phyloP scores from a whole-genome alignment of 2,888 invertebrate genomes.

The Platycnemis pennipes region DNA sequence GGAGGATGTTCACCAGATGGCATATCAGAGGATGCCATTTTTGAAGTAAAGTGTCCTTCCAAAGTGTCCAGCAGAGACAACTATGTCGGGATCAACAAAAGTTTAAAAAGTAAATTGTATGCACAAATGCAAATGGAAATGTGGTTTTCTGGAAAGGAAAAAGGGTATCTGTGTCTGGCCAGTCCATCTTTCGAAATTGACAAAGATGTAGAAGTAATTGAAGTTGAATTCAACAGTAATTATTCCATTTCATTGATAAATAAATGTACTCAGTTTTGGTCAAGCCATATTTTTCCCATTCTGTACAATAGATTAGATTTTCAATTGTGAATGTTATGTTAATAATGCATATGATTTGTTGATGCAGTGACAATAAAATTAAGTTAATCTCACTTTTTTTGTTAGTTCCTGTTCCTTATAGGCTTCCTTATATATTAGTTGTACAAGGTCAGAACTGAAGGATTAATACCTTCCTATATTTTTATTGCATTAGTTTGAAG shows the following conservation, averaged over 20 bases:
- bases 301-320: neutral
- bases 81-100: too few species aligned
- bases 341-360: neutral
- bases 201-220: too few species aligned
- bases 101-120: too few species aligned
- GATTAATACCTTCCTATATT: neutral
- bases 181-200: too few species aligned
- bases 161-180: too few species aligned
- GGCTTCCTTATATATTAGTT: neutral
- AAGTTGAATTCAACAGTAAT: too few species aligned
- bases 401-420: neutral
- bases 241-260: too few species aligned
- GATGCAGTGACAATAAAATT: neutral
- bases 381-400: neutral
- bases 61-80: too few species aligned
- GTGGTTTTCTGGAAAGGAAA: too few species aligned
- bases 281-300: neutral
- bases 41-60: too few species aligned
- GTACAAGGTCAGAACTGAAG: neutral
- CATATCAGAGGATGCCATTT: too few species aligned
- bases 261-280: conserved; percentile 1
- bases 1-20: neutral
- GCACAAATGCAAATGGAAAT: neutral
- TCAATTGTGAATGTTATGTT: neutral
- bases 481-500: neutral